These are phyloP conservation scores for Melieria crassipennis DNA, from an alignment of 2,888 invertebrate genomes.

Conservation along the genomic window DNA sequence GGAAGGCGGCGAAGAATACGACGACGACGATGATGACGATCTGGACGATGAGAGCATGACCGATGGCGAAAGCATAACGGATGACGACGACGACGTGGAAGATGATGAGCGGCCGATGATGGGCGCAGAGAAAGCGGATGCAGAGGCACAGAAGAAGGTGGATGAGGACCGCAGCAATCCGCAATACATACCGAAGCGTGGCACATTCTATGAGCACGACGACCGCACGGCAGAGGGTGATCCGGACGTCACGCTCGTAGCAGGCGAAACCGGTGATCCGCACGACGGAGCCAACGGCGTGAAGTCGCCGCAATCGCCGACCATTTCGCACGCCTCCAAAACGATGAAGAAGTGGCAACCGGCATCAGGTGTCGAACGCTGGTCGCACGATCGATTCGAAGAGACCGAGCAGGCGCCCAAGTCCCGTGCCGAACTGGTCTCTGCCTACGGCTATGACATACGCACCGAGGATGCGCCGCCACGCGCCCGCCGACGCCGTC, in stretches of 20 bases:
- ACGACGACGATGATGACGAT: constrained; percentile 52
- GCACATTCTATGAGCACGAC: constrained; percentile 97
- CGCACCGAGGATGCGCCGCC: constrained; percentile 92
- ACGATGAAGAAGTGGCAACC: constrained; percentile 66
- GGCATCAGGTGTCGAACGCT: constrained; percentile 71
- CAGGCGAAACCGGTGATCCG: constrained; percentile 27
- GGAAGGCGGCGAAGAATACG: constrained; percentile 62
- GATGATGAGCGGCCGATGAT: constrained; percentile 68
- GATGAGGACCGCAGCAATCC: constrained; percentile 97
- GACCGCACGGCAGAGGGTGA: constrained; percentile 75
- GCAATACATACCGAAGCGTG: constrained; percentile 95
- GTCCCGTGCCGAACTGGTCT: constrained; percentile 51
- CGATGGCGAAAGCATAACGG: constrained; percentile 52
- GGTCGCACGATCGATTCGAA: constrained; percentile 83
- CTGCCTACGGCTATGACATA: constrained; percentile 79
- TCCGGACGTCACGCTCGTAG: constrained; percentile 31
- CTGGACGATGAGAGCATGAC: constrained; percentile 51
- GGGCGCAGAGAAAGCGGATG: constrained; percentile 71
- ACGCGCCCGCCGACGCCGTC: constrained; percentile 82
- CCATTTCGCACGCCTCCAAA: constrained; percentile 61
- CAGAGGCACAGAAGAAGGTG: constrained; percentile 76
- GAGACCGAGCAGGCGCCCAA: constrained; percentile 71
- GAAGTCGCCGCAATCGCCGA: constrained; percentile 50
- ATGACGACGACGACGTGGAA: constrained; percentile 52
- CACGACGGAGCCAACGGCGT: constrained; percentile 58